Percentiles rank a stretch among this genome's conserved stretches.
phyloP scores from a whole-genome alignment of 2,113 vertebrate species.

The Barnardius zonarius region DNA sequence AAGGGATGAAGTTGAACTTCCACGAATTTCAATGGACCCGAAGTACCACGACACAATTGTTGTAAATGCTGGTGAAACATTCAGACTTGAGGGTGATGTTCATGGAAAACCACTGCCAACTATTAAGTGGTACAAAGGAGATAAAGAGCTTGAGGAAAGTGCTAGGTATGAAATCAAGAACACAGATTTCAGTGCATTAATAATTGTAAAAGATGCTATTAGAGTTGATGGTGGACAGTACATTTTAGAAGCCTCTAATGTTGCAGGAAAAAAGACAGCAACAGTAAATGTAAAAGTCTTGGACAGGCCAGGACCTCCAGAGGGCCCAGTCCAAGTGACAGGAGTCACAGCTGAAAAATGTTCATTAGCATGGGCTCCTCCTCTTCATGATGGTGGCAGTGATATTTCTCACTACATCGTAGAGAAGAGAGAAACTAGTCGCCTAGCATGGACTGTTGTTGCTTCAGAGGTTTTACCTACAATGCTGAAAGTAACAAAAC shows the following conservation, averaged over 20 bases:
- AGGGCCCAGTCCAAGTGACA: constrained; percentile 87
- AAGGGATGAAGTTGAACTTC: constrained; percentile 90
- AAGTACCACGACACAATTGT: constrained; percentile 89
- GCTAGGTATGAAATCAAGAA: constrained; percentile 90
- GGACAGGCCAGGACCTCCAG: constrained; percentile 88
- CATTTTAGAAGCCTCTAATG: constrained; percentile 87
- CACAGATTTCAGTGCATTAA: constrained; percentile 86
- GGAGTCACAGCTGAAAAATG: constrained; percentile 92
- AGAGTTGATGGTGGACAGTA: constrained; percentile 90
- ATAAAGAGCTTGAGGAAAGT: constrained; percentile 89
- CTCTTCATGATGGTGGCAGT: constrained; percentile 92
- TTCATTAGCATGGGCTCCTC: constrained; percentile 86
- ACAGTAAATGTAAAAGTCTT: constrained; percentile 90
- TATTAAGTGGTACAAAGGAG: constrained; percentile 92
- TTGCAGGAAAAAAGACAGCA: constrained; percentile 89
- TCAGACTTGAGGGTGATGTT: constrained; percentile 93
- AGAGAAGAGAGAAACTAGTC: constrained; percentile 97
- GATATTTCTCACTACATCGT: constrained; percentile 92
- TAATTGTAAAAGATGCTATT: constrained; percentile 90
- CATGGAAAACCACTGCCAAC: constrained; percentile 89
- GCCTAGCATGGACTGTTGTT: constrained; percentile 95
- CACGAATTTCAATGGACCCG: constrained; percentile 94
- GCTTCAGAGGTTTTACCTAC: constrained; percentile 88
- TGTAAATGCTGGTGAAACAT: constrained; percentile 91
- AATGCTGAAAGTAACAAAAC: constrained; percentile 94